These are phyloP conservation scores for Probaryconus sp. DNA, from an alignment of 1,140 invertebrate genomes.

Conservation along the genomic window DNA sequence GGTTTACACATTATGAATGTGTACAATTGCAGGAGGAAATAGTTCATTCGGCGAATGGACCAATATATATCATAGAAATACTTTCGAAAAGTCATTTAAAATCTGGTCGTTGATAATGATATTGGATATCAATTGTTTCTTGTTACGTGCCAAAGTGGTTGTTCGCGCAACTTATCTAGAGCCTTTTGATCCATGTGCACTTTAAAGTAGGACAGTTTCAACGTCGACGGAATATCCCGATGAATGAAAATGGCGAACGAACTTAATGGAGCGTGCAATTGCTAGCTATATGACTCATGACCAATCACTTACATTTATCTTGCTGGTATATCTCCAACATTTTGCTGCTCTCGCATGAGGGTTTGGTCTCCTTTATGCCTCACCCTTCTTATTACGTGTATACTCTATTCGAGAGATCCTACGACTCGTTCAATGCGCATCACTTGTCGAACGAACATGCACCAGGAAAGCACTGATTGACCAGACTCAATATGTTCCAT, in stretches of 20 bases:
- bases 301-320: conserved; percentile 68
- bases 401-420: conserved; percentile 5
- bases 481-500: conserved; percentile 15
- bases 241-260: conserved; percentile 51
- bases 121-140: conserved; percentile 27
- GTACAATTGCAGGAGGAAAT: too few relatives aligned
- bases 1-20: too few relatives aligned
- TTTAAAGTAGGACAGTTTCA: conserved; percentile 35
- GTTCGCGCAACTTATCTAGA: conserved; percentile 20
- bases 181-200: conserved; percentile 24
- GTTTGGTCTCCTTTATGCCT: conserved; percentile 44
- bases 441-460: conserved; percentile 13
- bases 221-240: conserved; percentile 33
- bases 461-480: conserved; percentile 31
- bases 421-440: conserved; percentile 26
- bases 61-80: too few relatives aligned
- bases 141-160: conserved; percentile 36
- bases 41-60: too few relatives aligned
- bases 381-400: conserved; percentile 44
- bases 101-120: conserved; percentile 15
- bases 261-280: conserved; percentile 65
- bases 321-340: conserved; percentile 40
- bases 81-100: too few relatives aligned
- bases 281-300: conserved; percentile 64
- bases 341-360: conserved; percentile 38